Base-by-base conservation (phyloP, 2,113 vertebrate genomes). In the Lucifuga dentata region DNA sequence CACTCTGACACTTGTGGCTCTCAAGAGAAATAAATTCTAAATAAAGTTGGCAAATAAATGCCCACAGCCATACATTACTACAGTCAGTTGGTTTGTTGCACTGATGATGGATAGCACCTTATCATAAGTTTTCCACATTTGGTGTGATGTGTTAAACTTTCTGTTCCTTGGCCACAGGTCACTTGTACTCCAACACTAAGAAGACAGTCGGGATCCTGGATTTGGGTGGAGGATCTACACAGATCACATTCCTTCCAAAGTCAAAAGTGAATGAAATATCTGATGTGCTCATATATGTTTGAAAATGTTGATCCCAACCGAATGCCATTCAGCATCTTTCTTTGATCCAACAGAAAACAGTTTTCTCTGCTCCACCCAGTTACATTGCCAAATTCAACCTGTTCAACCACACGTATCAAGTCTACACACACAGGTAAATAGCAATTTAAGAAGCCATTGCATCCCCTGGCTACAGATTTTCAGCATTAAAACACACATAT, bases 141-240 rank as follows among this genome's bases (percentile, higher is more conserved):
- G 5, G 1, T 20, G 40, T 43, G 13, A 13, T 53, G 5, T 61
- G 19, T 36, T 43, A 50, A 43, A 61, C 49, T 13, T 49, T 59
- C 5, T 70, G 5, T 32, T 52, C 68, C 17, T 76, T 76, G 70
- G 2, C 87, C 85, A 58, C 75, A 99, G 97, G 97, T 80, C 96
- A 97, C 83, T 87, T 99, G 74, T 95, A 96, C 85, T 91, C 94
- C 81, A 94, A 91, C 70, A 94, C 92, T 29, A 92, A 68, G 72
- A 91, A 81, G 81, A 98, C 95, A 16, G 89, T 97, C 58, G 98
- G 98, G 11, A 99, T 92, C 81, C 87, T 99, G 91, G 98, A 99
- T 86, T 76, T 99, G 78, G 98, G 98, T 50, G 98, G 98, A 71
- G 98, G 95, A 78, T 99, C 98, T 48, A 98, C 98, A 21, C 98